Evolutionary conservation across 2,888 invertebrate species (phyloP), one percentile per base, ranked within the genome.

Genomic region (Agrotis segetum): DNA sequence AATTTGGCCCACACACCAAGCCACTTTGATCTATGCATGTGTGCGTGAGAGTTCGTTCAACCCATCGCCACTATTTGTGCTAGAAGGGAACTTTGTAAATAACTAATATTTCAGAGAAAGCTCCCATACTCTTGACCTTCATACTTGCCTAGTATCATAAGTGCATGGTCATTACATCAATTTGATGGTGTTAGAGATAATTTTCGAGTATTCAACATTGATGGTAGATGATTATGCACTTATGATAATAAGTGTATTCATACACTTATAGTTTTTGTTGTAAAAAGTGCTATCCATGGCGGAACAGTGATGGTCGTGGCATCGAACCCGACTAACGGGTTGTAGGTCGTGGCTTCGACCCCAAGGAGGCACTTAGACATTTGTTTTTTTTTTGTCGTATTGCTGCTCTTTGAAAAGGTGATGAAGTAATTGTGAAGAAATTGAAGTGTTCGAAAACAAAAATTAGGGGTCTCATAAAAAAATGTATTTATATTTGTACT

Each of bases 11-110:
- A 78, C 53, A 78, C 80, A 52, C 55, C 65, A 70, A 59, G 52
- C 52, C 24, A 55, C 29, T n/a, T 40, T 40, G 40, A 40, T 66
- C 17, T 29, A 19, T 34, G 46, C 61, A 53, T 73, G 80, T 78
- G 80, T 76, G 84, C 70, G 80, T 59, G 16, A 6, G 78, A 81
- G 84, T 78, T 84, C 84, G 64, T 84, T 82, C 71, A 84, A 58
- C 84, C 78, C 68, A 61, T 59, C 69, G 56, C 60, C 17, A 64
- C 77, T 80, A 83, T 83, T 79, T 70, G 71, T 72, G 81, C 64
- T 84, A 81, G 84, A 82, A 82, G 82, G 71, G 65, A 84, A 56
- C 34, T 56, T 34, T 0, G 34, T 56, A 56, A 59, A 71, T 77
- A 74, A 71, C 68, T 64, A 72, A 62, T 66, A 76, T 67, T 49